phyloP scores from a whole-genome alignment of 2,888 invertebrate species.

The Sinotaia quadrata region DNA sequence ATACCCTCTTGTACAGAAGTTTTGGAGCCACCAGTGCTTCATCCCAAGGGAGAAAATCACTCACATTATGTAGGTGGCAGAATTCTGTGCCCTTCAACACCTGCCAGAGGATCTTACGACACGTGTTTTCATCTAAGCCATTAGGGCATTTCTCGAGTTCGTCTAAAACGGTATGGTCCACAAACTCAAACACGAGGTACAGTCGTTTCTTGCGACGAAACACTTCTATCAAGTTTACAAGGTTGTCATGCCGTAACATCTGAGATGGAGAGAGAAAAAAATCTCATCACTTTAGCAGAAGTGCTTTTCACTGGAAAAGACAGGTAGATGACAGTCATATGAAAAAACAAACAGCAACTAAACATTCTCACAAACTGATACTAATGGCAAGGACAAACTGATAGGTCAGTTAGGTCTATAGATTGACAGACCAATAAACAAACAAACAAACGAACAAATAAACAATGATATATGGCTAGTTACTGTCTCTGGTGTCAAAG shows the following conservation, averaged over 20 bases:
- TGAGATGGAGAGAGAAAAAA: conserved; percentile 68
- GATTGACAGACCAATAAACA: too few species aligned
- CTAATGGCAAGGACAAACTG: too few species aligned
- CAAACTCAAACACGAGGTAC: conserved; percentile 89
- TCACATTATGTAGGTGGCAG: conserved; percentile 87
- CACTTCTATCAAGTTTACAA: conserved; percentile 90
- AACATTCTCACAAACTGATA: background rate
- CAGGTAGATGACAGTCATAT: background rate
- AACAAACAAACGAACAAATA: too few species aligned
- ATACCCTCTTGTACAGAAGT: too few species aligned
- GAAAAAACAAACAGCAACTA: background rate
- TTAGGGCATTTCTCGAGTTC: conserved; percentile 83
- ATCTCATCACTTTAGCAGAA: background rate
- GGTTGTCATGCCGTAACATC: conserved; percentile 90
- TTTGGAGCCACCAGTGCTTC: too few species aligned
- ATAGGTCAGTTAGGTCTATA: too few species aligned
- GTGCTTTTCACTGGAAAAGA: background rate
- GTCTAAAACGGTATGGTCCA: conserved; percentile 88
- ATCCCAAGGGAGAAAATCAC: too few species aligned
- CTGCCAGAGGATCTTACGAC: conserved; percentile 85
- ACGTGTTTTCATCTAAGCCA: conserved; percentile 82
- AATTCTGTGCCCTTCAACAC: conserved; percentile 79
- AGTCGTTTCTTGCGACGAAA: conserved; percentile 87
- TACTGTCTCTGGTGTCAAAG: too few species aligned
- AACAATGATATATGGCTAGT: too few species aligned